Evolutionary conservation across 2,113 vertebrate genomes (phyloP).

Genomic region (Phaethon lepturus): DNA sequence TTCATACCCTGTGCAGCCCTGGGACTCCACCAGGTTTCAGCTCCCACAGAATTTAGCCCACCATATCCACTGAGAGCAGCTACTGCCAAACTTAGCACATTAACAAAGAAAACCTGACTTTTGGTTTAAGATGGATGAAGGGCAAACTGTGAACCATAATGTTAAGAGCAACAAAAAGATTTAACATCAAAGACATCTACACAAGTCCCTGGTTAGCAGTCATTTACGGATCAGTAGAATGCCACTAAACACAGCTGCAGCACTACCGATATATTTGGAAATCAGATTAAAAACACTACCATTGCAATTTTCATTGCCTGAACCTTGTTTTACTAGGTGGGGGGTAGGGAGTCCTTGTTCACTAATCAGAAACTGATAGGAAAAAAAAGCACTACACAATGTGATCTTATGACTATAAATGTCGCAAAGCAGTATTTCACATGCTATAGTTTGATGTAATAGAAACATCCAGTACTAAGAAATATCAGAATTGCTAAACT

Average conservation of each 20-base stretch:
- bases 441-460: not conserved
- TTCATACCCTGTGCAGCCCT: not conserved
- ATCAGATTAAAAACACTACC: not conserved
- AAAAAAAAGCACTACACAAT: slow-evolving; percentile 12
- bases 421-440: slow-evolving; percentile 11
- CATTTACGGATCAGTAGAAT: not conserved
- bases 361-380: slow-evolving; percentile 1
- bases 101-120: not conserved
- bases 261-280: not conserved
- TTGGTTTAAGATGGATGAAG: not conserved
- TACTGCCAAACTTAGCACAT: not conserved
- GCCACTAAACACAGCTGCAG: not conserved
- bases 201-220: not conserved
- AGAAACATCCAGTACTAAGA: slow-evolving; percentile 1
- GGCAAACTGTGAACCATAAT: not conserved
- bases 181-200: not conserved
- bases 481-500: not conserved
- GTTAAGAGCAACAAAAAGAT: not conserved
- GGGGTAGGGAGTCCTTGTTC: not conserved
- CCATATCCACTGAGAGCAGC: not conserved
- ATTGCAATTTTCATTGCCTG: not conserved
- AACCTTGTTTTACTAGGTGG: not conserved
- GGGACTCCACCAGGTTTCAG: not conserved
- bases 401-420: not conserved
- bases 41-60: not conserved